phyloP scores from a whole-genome alignment of 2,888 invertebrate genomes.

The Pediacus dermestoides region DNA sequence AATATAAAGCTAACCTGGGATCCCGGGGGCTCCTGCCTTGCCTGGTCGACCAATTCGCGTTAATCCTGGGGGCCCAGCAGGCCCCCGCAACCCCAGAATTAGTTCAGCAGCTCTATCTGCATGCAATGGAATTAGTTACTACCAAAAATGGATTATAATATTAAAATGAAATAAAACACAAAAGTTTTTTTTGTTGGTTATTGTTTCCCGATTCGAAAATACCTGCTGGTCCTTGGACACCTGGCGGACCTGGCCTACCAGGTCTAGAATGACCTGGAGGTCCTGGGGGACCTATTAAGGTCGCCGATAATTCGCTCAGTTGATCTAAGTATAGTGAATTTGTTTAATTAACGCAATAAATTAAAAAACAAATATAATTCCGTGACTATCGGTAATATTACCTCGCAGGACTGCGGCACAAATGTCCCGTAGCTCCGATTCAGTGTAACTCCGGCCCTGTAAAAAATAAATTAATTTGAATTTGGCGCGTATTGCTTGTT shows the following conservation, averaged over 20 bases:
- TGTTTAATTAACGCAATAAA: constrained; percentile 5
- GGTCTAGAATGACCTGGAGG: constrained; percentile 63
- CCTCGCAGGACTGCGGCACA: constrained; percentile 77
- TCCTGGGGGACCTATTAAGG: constrained; percentile 63
- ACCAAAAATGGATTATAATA: constrained; percentile 13
- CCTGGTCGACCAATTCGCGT: constrained; percentile 54
- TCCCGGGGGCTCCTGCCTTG: constrained; percentile 55
- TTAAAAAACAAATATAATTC: constrained; percentile 6
- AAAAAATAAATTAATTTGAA: constrained; percentile 29
- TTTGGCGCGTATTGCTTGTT: too few species aligned
- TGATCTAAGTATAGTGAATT: too few species aligned
- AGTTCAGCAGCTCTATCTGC: constrained; percentile 58
- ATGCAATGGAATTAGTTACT: constrained; percentile 36
- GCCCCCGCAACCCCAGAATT: constrained; percentile 61
- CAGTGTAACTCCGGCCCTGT: constrained; percentile 63
- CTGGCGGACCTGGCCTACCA: constrained; percentile 69
- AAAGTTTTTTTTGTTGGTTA: too few species aligned
- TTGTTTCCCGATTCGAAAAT: too few species aligned
- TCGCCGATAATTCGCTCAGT: constrained; percentile 65
- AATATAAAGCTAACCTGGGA: constrained; percentile 53
- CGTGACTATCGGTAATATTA: constrained; percentile 40
- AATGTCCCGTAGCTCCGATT: constrained; percentile 74
- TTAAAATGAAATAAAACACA: too few species aligned
- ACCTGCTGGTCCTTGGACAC: constrained; percentile 67
- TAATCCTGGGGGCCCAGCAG: constrained; percentile 62